These are phyloP conservation scores for Camponotus vicinus DNA, from an alignment of 1,140 invertebrate species.

Conservation along the genomic window DNA sequence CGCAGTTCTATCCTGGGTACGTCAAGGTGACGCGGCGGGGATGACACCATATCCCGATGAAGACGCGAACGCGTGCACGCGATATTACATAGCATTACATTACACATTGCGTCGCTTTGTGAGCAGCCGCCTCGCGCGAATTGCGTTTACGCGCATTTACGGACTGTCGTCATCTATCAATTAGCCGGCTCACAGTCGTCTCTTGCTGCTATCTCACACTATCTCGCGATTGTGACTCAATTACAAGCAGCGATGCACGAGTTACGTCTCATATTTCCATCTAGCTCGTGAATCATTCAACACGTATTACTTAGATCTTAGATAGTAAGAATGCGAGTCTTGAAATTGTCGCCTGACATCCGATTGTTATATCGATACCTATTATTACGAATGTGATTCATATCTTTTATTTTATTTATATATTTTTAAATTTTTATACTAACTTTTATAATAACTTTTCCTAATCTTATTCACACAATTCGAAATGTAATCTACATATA, in stretches of 20 bases:
- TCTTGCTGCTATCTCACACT: slow-evolving; percentile 15
- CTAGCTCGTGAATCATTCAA: slow-evolving; percentile 58
- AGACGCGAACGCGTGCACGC: slow-evolving; percentile 13
- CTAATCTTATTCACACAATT: not conserved
- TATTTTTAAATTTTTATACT: not conserved
- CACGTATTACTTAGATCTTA: not conserved
- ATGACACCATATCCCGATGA: slow-evolving; percentile 70
- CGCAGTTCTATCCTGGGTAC: slow-evolving; percentile 76
- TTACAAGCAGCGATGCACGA: slow-evolving; percentile 26
- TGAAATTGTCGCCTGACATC: not conserved
- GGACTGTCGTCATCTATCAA: slow-evolving; percentile 57
- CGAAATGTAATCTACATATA: slow-evolving; percentile 13
- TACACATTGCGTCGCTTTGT: slow-evolving; percentile 41
- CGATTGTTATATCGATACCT: not conserved
- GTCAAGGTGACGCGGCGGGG: slow-evolving; percentile 77
- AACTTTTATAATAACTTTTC: not conserved
- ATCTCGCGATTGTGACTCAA: slow-evolving; percentile 48
- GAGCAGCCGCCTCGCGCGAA: slow-evolving; percentile 26
- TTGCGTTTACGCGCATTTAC: slow-evolving; percentile 54
- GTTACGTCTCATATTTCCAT: slow-evolving; percentile 41
- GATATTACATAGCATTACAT: slow-evolving; percentile 33
- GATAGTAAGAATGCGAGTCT: not conserved
- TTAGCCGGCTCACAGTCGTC: slow-evolving; percentile 51
- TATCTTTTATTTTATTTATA: slow-evolving; percentile 20
- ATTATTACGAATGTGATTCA: not conserved